Percentiles rank a stretch among this genome's conserved stretches.
phyloP scores from a whole-genome alignment of 2,797 vertebrate species.

The Acanthopagrus latus region DNA sequence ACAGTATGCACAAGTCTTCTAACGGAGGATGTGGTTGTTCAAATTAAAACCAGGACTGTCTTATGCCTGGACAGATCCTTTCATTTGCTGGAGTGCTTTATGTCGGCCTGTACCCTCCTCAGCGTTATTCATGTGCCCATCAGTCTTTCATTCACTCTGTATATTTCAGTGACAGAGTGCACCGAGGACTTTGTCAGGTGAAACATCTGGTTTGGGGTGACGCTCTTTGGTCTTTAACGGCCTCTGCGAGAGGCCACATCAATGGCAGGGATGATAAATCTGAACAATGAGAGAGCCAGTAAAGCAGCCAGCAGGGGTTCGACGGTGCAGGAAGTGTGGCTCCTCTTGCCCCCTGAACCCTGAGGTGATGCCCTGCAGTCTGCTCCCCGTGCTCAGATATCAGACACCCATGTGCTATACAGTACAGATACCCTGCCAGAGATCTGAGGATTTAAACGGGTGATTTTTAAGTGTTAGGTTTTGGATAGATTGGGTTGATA shows the following conservation, averaged over 20 bases:
- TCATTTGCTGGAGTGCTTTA: constrained; percentile 56
- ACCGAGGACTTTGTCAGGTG: constrained; percentile 56
- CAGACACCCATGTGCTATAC: constrained; percentile 37
- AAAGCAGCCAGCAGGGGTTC: constrained; percentile 77
- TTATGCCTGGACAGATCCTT: constrained; percentile 38
- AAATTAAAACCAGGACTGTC: constrained; percentile 56
- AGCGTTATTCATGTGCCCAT: constrained; percentile 52
- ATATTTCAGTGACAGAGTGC: constrained; percentile 60
- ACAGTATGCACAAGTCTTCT: constrained; percentile 4
- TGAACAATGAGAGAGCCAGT: constrained; percentile 81
- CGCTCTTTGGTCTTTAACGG: constrained; percentile 82
- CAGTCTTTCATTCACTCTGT: constrained; percentile 64
- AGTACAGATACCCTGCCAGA: constrained; percentile 14
- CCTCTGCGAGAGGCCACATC: constrained; percentile 78
- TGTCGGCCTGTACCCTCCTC: constrained; percentile 45
- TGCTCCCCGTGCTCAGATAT: constrained; percentile 40
- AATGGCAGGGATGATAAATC: constrained; percentile 81
- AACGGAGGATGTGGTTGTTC: background rate
- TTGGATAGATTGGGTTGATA: background rate
- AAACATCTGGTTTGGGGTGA: constrained; percentile 84
- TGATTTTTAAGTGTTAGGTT: background rate
- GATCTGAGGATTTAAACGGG: background rate
- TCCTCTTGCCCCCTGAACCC: constrained; percentile 81
- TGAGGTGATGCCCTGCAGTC: constrained; percentile 64
- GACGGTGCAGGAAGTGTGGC: constrained; percentile 77